These are phyloP conservation scores for Hypsopygia costalis DNA, from an alignment of 2,888 invertebrate genomes.

Conservation along the genomic window DNA sequence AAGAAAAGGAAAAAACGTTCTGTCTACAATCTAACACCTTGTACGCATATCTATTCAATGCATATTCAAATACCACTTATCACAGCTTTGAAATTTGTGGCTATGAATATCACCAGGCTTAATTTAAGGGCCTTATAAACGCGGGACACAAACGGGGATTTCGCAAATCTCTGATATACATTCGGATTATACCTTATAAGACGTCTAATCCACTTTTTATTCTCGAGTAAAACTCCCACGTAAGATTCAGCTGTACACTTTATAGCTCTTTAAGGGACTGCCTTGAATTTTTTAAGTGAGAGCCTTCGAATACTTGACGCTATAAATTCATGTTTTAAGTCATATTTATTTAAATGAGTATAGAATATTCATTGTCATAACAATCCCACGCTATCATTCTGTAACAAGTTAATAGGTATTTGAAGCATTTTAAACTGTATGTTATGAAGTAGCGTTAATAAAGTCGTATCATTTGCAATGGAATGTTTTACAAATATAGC, in stretches of 20 bases:
- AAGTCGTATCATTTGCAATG: background rate
- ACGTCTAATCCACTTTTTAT: constrained; percentile 66
- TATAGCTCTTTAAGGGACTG: constrained; percentile 21
- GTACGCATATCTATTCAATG: too few relatives aligned
- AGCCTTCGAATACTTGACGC: constrained; percentile 7
- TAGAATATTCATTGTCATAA: constrained; percentile 6
- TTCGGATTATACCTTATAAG: constrained; percentile 50
- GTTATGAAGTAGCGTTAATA: background rate
- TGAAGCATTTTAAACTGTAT: constrained; percentile 2
- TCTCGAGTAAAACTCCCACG: constrained; percentile 50
- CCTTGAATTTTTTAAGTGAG: constrained; percentile 18
- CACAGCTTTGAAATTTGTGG: background rate
- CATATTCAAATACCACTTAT: background rate
- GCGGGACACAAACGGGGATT: constrained; percentile 19
- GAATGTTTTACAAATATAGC: background rate
- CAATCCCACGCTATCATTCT: constrained; percentile 9
- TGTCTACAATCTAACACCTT: too few relatives aligned
- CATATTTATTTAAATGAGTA: constrained; percentile 15
- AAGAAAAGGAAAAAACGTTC: background rate
- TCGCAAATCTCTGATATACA: constrained; percentile 59
- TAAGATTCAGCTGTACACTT: constrained; percentile 34
- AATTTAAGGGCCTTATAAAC: constrained; percentile 1
- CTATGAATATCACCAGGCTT: background rate
- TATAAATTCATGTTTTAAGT: constrained; percentile 17
- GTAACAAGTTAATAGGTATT: constrained; percentile 11